Base-by-base conservation (phyloP, 2,888 invertebrate species). In the Cosmopolites sordidus region DNA sequence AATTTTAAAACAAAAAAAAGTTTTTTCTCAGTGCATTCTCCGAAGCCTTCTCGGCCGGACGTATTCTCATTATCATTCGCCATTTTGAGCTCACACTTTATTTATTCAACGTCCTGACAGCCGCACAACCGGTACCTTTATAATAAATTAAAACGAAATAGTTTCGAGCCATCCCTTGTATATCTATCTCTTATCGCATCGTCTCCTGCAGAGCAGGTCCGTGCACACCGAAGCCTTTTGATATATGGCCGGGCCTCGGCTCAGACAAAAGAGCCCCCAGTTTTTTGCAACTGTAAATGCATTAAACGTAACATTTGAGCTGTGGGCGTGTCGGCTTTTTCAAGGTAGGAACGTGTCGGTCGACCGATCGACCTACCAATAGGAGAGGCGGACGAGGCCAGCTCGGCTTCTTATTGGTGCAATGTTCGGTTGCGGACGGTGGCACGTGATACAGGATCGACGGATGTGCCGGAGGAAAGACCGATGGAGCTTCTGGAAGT, bases 221-320 rank as follows among this genome's bases (percentile, higher is more conserved):
- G 22, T 22, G 22, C 22, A 22, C 22, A 8, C 4, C 22, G 22
- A 22, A 8, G 56, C 55, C 54, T 54, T 61, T 63, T 69, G 69
- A 69, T 69, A 63, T 68, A 70, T 67, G 61, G 63, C 64, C 60
- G 56, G 58, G 52, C 54, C 53, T 57, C 56, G 59, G 64, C 62
- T 68, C 68, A 69, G 71, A 70, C 71, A 68, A 71, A 69, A 69
- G 69, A 51, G 52, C 44, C 30, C 48, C 33, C 62, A 39, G 54
- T 69, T 70, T 71, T 70, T 70, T 69, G 66, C 65, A 53, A 60
- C 58, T 60, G 64, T 66, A 68, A 67, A 71, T 72, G 66, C 71
- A 72, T 72, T 72, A 72, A 69, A 72, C 71, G 71, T 72, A 64
- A 68, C 69, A 65, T 68, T 64, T 66, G 63, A 59, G 48, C 48